phyloP scores from a whole-genome alignment of 2,797 vertebrate genomes.

The Chanos chanos region DNA sequence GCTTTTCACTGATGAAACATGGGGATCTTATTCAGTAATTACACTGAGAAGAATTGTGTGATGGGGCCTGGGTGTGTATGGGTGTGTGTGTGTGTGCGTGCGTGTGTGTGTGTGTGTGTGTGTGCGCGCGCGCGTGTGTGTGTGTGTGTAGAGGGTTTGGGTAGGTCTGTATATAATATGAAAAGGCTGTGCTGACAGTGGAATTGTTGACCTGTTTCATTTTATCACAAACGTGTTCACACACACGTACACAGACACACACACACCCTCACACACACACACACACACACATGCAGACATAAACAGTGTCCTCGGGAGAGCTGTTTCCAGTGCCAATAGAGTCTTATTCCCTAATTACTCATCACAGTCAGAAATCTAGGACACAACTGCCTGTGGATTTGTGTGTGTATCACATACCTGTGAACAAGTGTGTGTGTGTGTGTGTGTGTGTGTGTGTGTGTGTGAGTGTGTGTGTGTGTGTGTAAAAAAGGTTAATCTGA shows the following conservation, averaged over 20 bases:
- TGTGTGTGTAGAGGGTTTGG: background rate
- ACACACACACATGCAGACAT: conserved; percentile 2
- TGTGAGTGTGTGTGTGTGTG: background rate
- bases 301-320: too few species aligned
- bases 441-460: background rate
- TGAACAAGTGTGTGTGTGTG: conserved; percentile 7
- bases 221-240: background rate
- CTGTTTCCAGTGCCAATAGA: too few species aligned
- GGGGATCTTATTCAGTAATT: too few species aligned
- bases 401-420: conserved; percentile 9
- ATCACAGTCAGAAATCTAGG: conserved; percentile 37
- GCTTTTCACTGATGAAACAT: too few species aligned
- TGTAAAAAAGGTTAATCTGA: background rate
- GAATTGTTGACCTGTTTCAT: too few species aligned
- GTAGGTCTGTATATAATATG: too few species aligned
- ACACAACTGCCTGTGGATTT: conserved; percentile 38
- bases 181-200: too few species aligned
- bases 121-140: conserved; percentile 1
- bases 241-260: background rate
- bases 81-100: background rate
- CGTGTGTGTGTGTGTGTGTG: conserved; percentile 3
- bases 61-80: conserved; percentile 1
- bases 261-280: background rate
- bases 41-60: conserved; percentile 9
- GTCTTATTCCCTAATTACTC: conserved; percentile 25